A percentile compares a stretch with the other conserved stretches of the same genome.
Conservation (phyloP, 1,140 invertebrate genomes). For the Nixonia krombeini region DNA sequence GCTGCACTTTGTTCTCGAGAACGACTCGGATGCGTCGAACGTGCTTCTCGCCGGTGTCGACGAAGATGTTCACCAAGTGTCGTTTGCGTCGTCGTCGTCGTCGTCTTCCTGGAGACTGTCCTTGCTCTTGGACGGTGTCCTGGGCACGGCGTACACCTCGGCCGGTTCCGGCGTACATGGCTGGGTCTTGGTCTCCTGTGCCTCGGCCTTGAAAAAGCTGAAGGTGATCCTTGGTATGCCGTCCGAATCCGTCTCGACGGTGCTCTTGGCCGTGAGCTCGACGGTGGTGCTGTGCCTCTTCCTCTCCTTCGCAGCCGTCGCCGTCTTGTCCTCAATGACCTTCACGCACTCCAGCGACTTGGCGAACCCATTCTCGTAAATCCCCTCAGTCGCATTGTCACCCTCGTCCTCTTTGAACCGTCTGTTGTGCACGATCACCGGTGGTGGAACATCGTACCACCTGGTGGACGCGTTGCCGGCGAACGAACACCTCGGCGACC, state of each 20-base stretch:
- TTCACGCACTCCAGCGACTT: no score
- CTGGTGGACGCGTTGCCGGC: conserved; percentile 33
- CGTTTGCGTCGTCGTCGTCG: background rate
- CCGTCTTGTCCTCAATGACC: background rate
- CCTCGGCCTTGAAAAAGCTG: conserved; percentile 55
- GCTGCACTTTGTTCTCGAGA: no score
- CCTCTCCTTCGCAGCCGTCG: conserved; percentile 1
- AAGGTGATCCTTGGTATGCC: conserved; percentile 65
- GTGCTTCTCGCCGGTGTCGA: no score
- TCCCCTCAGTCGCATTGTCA: background rate
- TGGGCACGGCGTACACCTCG: conserved; percentile 5
- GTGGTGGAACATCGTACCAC: conserved; percentile 60
- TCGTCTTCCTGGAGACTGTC: background rate
- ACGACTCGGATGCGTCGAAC: no score
- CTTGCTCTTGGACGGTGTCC: background rate
- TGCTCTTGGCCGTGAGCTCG: conserved; percentile 59
- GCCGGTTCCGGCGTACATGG: background rate
- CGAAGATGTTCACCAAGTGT: background rate
- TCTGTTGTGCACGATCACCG: conserved; percentile 57
- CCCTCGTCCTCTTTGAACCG: conserved; percentile 39
- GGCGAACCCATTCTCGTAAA: conserved; percentile 52
- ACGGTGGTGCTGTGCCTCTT: conserved; percentile 58
- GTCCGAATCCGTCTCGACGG: conserved; percentile 54
- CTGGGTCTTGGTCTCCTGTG: conserved; percentile 23
- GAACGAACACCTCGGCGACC: conserved; percentile 41